phyloP scores from a whole-genome alignment of 2,113 vertebrate species.

The Corythornis cristatus region DNA sequence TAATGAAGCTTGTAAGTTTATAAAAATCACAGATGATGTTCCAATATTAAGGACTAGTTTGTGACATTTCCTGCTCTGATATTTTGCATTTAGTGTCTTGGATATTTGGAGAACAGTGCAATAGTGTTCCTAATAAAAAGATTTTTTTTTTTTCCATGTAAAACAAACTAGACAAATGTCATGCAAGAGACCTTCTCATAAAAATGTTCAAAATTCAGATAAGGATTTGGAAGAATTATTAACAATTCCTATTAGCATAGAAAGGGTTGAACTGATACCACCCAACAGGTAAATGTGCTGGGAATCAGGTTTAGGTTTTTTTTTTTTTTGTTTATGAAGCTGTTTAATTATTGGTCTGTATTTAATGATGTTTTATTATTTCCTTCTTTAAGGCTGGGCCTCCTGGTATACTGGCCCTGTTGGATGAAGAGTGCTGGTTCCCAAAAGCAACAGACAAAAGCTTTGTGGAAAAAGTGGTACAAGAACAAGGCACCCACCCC shows the following conservation, averaged over 20 bases:
- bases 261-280: not conserved
- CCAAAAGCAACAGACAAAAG: slow-evolving; percentile 98
- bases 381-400: slow-evolving; percentile 85
- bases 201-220: not conserved
- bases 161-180: not conserved
- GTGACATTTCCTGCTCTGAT: not conserved
- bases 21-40: not conserved
- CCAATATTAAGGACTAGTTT: not conserved
- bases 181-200: not conserved
- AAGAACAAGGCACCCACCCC: slow-evolving; percentile 93
- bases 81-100: not conserved
- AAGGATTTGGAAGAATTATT: not conserved
- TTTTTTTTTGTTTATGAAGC: not conserved
- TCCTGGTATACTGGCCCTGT: slow-evolving; percentile 92
- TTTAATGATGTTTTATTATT: not conserved
- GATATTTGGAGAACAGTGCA: not conserved
- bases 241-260: not conserved
- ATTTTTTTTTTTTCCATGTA: not conserved
- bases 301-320: not conserved
- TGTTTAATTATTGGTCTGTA: not conserved
- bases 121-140: not conserved
- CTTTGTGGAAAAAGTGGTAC: slow-evolving; percentile 96
- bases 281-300: not conserved
- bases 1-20: not conserved
- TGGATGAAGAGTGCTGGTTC: slow-evolving; percentile 99